Conservation (phyloP, 2,888 invertebrate species). For the Serrognathus titanus region DNA sequence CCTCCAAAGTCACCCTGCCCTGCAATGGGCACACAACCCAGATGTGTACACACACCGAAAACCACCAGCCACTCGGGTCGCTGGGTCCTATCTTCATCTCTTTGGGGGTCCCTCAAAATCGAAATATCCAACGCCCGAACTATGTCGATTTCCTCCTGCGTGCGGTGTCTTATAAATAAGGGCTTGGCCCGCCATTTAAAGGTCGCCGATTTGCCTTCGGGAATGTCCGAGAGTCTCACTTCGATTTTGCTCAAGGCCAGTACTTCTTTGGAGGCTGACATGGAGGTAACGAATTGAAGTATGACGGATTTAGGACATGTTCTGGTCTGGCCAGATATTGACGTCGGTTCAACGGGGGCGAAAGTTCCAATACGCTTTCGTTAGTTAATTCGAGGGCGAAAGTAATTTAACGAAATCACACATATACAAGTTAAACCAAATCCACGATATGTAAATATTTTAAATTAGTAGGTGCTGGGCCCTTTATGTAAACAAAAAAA, state of each 20-base stretch:
- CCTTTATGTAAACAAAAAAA: background rate
- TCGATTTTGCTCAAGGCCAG: conserved; percentile 74
- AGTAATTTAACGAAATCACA: background rate
- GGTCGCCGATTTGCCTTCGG: conserved; percentile 61
- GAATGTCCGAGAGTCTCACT: conserved; percentile 65
- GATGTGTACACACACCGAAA: conserved; percentile 77
- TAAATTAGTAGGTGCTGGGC: too few species aligned
- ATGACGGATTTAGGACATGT: conserved; percentile 55
- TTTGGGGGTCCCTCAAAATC: conserved; percentile 67
- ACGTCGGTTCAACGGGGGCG: too few species aligned
- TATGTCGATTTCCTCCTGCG: conserved; percentile 61
- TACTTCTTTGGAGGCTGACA: conserved; percentile 71
- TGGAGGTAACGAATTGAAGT: conserved; percentile 54
- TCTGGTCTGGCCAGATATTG: conserved; percentile 26
- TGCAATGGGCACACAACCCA: conserved; percentile 80
- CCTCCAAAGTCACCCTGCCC: conserved; percentile 63
- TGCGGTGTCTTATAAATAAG: conserved; percentile 70
- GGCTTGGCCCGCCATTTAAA: conserved; percentile 80
- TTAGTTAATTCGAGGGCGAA: background rate
- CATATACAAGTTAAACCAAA: too few species aligned
- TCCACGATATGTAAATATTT: too few species aligned
- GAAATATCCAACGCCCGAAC: conserved; percentile 60
- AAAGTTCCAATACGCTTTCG: background rate
- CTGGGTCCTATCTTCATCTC: conserved; percentile 61
- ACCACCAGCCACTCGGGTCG: conserved; percentile 75